phyloP scores from a whole-genome alignment of 1,140 invertebrate species.

The Myzus persicae region DNA sequence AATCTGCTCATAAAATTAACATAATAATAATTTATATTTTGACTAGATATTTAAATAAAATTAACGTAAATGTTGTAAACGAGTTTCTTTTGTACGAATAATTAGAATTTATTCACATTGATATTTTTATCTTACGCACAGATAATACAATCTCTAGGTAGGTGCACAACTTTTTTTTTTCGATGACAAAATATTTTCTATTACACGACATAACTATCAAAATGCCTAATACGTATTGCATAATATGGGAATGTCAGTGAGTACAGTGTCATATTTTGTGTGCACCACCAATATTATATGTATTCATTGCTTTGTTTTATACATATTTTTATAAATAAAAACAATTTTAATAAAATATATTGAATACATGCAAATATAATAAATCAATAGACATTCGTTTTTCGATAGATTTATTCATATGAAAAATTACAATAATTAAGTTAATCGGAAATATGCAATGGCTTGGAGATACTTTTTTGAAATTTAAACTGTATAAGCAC shows the following conservation, averaged over 20 bases:
- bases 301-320: no score
- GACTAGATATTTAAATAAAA: background rate
- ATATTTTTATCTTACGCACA: background rate
- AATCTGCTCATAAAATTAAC: background rate
- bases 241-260: background rate
- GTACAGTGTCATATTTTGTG: background rate
- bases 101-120: background rate
- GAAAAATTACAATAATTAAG: background rate
- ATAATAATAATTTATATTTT: conserved; percentile 13
- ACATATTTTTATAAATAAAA: background rate
- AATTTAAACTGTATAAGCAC: conserved; percentile 31
- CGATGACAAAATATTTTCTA: background rate
- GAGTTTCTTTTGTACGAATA: background rate
- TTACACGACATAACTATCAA: background rate
- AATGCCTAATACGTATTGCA: no score
- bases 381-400: background rate
- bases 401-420: background rate
- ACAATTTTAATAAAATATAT: background rate
- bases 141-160: background rate
- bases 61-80: background rate
- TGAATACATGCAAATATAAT: no score
- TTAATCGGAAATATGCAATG: background rate
- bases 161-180: background rate
- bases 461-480: conserved; percentile 33
- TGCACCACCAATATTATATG: no score